phyloP scores from a whole-genome alignment of 2,888 invertebrate genomes.

The Dinocampus coccinellae region DNA sequence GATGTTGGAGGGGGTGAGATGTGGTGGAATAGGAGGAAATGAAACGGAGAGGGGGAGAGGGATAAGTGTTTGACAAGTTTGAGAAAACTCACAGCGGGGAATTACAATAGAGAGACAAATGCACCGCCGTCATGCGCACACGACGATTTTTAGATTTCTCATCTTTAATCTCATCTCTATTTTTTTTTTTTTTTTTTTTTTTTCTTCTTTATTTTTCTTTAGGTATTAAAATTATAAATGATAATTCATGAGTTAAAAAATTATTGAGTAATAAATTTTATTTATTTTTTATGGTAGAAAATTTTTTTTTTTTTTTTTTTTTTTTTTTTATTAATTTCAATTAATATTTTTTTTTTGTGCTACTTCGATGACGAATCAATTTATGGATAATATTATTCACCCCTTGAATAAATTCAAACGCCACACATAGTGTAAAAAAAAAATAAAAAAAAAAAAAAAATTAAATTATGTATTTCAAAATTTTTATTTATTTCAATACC shows the following conservation, averaged over 20 bases:
- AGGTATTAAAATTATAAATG: background rate
- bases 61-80: conserved; percentile 56
- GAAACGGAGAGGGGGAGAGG: conserved; percentile 23
- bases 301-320: background rate
- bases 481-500: too few relatives aligned
- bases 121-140: conserved; percentile 16
- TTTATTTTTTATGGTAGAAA: background rate
- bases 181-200: too few relatives aligned
- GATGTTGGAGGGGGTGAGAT: conserved; percentile 15
- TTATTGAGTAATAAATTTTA: background rate
- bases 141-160: conserved; percentile 52
- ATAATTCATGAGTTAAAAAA: background rate
- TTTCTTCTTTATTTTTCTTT: background rate
- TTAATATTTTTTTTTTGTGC: too few relatives aligned
- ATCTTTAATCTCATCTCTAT: too few relatives aligned
- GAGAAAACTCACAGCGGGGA: conserved; percentile 65
- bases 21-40: conserved; percentile 21
- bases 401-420: background rate
- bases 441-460: background rate
- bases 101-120: conserved; percentile 16
- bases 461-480: too few relatives aligned
- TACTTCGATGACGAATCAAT: background rate
- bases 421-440: too few relatives aligned
- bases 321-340: too few relatives aligned
- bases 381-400: background rate